Percentiles rank a stretch among this genome's conserved stretches.
These are phyloP conservation scores for Gambusia yucatana DNA, from an alignment of 2,797 vertebrate genomes.

Conservation along the genomic window DNA sequence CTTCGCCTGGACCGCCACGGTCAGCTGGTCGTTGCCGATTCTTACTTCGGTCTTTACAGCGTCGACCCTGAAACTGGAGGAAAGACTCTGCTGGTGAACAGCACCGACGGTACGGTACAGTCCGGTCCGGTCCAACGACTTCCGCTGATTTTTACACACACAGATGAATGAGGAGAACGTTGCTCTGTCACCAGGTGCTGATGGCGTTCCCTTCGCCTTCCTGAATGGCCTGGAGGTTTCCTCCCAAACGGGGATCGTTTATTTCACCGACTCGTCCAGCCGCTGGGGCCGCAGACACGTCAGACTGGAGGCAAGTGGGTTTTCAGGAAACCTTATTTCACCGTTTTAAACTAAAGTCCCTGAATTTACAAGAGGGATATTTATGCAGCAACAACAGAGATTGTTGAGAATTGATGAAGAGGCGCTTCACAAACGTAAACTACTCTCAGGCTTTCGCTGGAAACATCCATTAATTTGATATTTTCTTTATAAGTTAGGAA, in stretches of 20 bases:
- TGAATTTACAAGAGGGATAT: neutral
- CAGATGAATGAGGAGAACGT: neutral
- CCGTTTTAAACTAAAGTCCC: conserved; percentile 5
- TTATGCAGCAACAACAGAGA: neutral
- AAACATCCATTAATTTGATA: neutral
- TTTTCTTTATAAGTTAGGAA: neutral
- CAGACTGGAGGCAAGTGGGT: conserved; percentile 73
- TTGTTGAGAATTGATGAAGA: conserved; percentile 3
- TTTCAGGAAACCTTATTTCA: neutral
- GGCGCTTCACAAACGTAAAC: conserved; percentile 4
- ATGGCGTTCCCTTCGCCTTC: conserved; percentile 78
- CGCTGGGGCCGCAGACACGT: conserved; percentile 81
- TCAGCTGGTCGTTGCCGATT: conserved; percentile 78
- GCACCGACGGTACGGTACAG: conserved; percentile 65
- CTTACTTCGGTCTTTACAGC: conserved; percentile 79
- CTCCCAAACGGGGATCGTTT: conserved; percentile 71
- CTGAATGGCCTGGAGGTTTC: conserved; percentile 82
- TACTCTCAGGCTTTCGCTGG: neutral
- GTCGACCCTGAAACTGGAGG: conserved; percentile 72
- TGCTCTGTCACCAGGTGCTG: conserved; percentile 62
- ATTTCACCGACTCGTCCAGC: conserved; percentile 83
- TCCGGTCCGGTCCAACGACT: neutral
- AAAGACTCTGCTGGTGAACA: conserved; percentile 73
- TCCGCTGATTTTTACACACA: neutral
- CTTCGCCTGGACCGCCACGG: conserved; percentile 67